These are phyloP conservation scores for Spodoptera exigua DNA, from an alignment of 2,888 invertebrate species.

Conservation along the genomic window DNA sequence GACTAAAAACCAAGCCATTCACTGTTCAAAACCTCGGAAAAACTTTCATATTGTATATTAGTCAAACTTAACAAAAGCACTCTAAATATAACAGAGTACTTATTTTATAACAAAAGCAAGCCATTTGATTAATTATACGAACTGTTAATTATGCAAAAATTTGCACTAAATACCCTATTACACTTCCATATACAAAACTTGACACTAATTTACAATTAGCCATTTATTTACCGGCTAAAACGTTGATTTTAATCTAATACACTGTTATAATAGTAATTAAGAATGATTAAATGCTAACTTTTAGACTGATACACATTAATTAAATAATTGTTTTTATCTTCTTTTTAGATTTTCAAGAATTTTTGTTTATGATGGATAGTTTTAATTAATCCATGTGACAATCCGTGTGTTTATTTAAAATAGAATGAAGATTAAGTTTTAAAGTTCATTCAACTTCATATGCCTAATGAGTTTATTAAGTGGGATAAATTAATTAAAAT, in stretches of 20 bases:
- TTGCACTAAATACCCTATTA: slow-evolving; percentile 55
- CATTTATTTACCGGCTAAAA: slow-evolving; percentile 59
- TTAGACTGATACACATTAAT: slow-evolving; percentile 33
- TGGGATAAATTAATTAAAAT: no score
- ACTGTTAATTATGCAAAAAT: slow-evolving; percentile 72
- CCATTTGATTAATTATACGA: slow-evolving; percentile 59
- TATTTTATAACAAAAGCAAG: slow-evolving; percentile 4
- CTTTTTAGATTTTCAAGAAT: slow-evolving; percentile 25
- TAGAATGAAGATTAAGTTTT: no score
- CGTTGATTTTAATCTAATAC: slow-evolving; percentile 68
- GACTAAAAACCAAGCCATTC: no score
- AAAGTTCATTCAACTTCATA: no score
- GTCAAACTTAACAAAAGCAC: no score
- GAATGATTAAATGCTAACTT: slow-evolving; percentile 51
- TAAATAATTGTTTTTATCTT: slow-evolving; percentile 41
- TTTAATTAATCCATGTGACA: no score
- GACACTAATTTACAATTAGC: slow-evolving; percentile 66
- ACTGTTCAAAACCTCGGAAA: no score
- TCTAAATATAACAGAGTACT: no score
- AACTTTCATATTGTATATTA: no score
- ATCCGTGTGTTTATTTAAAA: no score
- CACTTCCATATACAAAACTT: no score
- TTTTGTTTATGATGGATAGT: neutral
- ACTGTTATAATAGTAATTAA: slow-evolving; percentile 64
- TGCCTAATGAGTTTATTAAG: no score